These are phyloP conservation scores for Toxotes chatareus DNA, from an alignment of 2,113 vertebrate species.

Conservation along the genomic window DNA sequence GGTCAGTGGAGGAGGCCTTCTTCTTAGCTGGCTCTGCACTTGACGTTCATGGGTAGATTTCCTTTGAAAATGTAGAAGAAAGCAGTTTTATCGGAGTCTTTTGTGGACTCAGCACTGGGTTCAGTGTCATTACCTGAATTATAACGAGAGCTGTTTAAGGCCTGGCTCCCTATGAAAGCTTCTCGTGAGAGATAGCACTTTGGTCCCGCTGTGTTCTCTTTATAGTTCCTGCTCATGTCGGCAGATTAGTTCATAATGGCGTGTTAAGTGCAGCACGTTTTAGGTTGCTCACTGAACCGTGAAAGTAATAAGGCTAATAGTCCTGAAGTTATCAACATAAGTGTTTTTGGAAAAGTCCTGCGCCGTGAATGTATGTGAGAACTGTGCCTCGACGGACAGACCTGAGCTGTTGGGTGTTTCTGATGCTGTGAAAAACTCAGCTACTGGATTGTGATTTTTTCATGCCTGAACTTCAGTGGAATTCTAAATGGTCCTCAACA, in stretches of 20 bases:
- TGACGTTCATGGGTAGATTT: constrained; percentile 18
- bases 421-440: constrained; percentile 14
- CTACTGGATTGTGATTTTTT: constrained; percentile 34
- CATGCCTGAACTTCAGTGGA: constrained; percentile 11
- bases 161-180: constrained; percentile 51
- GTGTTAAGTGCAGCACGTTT: constrained; percentile 48
- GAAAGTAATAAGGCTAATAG: constrained; percentile 63
- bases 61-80: constrained; percentile 54
- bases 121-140: constrained; percentile 45
- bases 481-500: constrained; percentile 27
- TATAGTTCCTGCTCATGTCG: constrained; percentile 41
- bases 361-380: constrained; percentile 22
- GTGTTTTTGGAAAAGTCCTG: constrained; percentile 40
- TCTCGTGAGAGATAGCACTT: constrained; percentile 62
- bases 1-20: constrained; percentile 14
- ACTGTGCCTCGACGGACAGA: constrained; percentile 14
- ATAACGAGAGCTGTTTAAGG: constrained; percentile 38
- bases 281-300: constrained; percentile 60
- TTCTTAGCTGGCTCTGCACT: not conserved
- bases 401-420: constrained; percentile 38
- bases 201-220: constrained; percentile 50
- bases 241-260: constrained; percentile 67
- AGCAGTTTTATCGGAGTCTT: constrained; percentile 47
- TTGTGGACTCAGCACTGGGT: constrained; percentile 32
- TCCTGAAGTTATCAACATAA: constrained; percentile 56